Evolutionary conservation across 2,888 invertebrate species (phyloP), one percentile per base, ranked within the genome.

Genomic region (Helicoverpa assulta): DNA sequence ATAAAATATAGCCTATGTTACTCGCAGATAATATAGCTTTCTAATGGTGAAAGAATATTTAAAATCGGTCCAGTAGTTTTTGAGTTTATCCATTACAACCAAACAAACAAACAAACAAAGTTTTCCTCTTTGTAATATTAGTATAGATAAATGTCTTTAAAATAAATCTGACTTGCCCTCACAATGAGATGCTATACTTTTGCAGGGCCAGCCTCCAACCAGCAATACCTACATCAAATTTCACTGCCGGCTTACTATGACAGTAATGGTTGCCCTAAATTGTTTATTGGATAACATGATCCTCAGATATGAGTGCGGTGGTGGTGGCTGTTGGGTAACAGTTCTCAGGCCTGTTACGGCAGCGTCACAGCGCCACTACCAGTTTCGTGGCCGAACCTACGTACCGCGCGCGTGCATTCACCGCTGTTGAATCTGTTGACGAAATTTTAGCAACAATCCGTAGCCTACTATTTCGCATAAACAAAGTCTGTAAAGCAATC

Each of bases 281-380:
- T 40, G 8, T 40, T 51, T 57, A 64, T 70, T 74, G 63, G n/a
- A 74, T 74, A 77, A 74, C 50, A 61, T 43, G 59, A 57, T 66
- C 65, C 54, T 61, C 66, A 18, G 54, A 66, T 60, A 78, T 51
- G 74, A 40, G 10, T 63, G 58, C 21, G 71, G 83, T 71, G 80
- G 84, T 74, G 73, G 77, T 55, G 56, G 70, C n/a, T 81, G 57
- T 84, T 84, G 82, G 61, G 84, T 80, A 84, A 84, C 63, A 70
- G 43, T 70, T 67, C 69, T 64, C 72, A 63, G 62, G 65, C 72
- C 55, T 69, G 80, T 79, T 77, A 73, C 81, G 76, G 53, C 56
- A 61, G 26, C 60, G 53, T 5, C 47, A 6, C 47, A 47, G 63
- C 65, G 63, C 26, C 70, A 12, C 59, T 60, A 67, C 67, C 76